phyloP scores from a whole-genome alignment of 2,797 vertebrate species.

The Myotis findleyi region DNA sequence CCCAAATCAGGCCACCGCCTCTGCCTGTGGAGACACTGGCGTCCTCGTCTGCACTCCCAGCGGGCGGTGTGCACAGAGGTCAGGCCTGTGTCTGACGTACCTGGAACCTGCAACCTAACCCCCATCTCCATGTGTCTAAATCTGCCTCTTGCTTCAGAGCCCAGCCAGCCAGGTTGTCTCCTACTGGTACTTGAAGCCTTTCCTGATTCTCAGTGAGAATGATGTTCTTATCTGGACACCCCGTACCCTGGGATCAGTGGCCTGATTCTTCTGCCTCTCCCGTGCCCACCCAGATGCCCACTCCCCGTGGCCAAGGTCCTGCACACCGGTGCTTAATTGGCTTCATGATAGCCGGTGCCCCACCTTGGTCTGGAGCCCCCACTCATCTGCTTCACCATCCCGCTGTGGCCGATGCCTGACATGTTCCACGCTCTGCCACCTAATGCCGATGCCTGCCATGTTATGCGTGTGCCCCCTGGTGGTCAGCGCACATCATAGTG shows the following conservation, averaged over 20 bases:
- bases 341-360: not conserved
- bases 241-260: not conserved
- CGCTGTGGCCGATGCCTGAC: too few species aligned
- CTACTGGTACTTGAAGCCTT: not conserved
- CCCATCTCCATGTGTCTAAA: not conserved
- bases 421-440: too few species aligned
- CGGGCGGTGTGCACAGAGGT: not conserved
- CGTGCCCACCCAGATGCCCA: not conserved
- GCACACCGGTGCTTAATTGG: not conserved
- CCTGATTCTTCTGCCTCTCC: not conserved
- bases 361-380: too few species aligned
- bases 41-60: not conserved
- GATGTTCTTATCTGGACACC: not conserved
- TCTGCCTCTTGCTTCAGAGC: not conserved
- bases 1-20: not conserved
- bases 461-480: too few species aligned
- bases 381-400: too few species aligned
- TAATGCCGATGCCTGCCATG: too few species aligned
- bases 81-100: not conserved
- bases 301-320: not conserved
- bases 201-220: not conserved
- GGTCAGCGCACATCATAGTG: too few species aligned
- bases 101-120: not conserved
- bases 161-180: not conserved
- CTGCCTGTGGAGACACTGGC: not conserved